A percentile compares a stretch with the other conserved stretches of the same genome.
These are phyloP conservation scores for Apistogramma diplotaenia DNA, from an alignment of 2,113 vertebrate species.

Conservation along the genomic window DNA sequence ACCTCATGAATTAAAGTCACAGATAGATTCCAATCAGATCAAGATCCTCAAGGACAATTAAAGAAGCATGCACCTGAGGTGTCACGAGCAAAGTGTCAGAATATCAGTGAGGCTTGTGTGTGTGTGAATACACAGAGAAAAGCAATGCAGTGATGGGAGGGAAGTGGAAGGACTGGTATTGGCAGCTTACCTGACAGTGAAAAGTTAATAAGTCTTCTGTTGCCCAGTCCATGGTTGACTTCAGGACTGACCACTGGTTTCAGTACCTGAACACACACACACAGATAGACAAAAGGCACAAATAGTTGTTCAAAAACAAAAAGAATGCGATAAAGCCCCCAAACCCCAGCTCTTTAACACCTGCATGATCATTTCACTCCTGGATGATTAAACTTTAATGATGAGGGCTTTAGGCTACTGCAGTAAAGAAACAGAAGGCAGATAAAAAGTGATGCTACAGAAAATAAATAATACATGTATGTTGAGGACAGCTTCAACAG, in stretches of 20 bases:
- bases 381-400: conserved; percentile 8
- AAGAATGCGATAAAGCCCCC: conserved; percentile 24
- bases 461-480: neutral
- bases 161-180: neutral
- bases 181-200: conserved; percentile 87
- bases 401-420: neutral
- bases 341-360: neutral
- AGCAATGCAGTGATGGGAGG: too few relatives aligned
- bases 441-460: too few relatives aligned
- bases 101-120: too few relatives aligned
- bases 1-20: too few relatives aligned
- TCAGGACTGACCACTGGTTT: conserved; percentile 89
- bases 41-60: too few relatives aligned
- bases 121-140: too few relatives aligned
- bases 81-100: too few relatives aligned
- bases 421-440: neutral
- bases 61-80: too few relatives aligned
- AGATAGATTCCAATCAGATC: too few relatives aligned
- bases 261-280: conserved; percentile 80
- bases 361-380: neutral
- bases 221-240: conserved; percentile 82
- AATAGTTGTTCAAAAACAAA: conserved; percentile 19
- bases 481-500: neutral
- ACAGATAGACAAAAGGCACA: neutral
- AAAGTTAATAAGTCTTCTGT: conserved; percentile 93